A percentile compares a stretch with the other conserved stretches of the same genome.
Conservation (phyloP, 2,113 vertebrate species). For the Oncorhynchus keta region DNA sequence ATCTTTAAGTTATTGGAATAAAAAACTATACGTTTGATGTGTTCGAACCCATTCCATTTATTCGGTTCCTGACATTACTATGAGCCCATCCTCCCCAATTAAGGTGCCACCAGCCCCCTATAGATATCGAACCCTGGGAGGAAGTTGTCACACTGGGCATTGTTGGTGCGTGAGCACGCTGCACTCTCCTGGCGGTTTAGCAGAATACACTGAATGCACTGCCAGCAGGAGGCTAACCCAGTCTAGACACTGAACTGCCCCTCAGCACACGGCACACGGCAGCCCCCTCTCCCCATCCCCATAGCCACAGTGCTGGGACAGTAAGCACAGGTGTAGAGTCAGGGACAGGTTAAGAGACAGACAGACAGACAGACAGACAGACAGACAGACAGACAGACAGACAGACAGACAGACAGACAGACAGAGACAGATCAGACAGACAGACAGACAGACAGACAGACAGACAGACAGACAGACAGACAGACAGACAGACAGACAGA, state of each 20-base stretch:
- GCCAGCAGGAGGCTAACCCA: slow-evolving; percentile 52
- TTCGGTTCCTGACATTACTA: too few species aligned
- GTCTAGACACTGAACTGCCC: slow-evolving; percentile 50
- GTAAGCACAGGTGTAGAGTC: background rate
- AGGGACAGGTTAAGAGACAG: background rate
- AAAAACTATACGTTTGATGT: too few species aligned
- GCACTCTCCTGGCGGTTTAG: slow-evolving; percentile 50
- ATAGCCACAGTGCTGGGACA: slow-evolving; percentile 62
- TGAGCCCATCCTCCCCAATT: too few species aligned
- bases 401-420: too few species aligned
- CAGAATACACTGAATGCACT: slow-evolving; percentile 55
- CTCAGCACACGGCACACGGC: slow-evolving; percentile 46
- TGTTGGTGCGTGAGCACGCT: slow-evolving; percentile 26
- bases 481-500: background rate
- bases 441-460: too few species aligned
- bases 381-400: background rate
- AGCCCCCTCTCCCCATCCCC: slow-evolving; percentile 50
- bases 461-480: background rate
- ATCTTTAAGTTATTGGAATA: too few species aligned
- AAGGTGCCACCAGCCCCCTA: background rate
- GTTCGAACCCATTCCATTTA: too few species aligned
- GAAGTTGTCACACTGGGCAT: slow-evolving; percentile 55
- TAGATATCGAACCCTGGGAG: slow-evolving; percentile 7
- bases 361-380: background rate
- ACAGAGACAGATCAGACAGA: too few species aligned